These are phyloP conservation scores for Aphelenchoides besseyi DNA, from an alignment of 1,140 invertebrate genomes.

Conservation along the genomic window DNA sequence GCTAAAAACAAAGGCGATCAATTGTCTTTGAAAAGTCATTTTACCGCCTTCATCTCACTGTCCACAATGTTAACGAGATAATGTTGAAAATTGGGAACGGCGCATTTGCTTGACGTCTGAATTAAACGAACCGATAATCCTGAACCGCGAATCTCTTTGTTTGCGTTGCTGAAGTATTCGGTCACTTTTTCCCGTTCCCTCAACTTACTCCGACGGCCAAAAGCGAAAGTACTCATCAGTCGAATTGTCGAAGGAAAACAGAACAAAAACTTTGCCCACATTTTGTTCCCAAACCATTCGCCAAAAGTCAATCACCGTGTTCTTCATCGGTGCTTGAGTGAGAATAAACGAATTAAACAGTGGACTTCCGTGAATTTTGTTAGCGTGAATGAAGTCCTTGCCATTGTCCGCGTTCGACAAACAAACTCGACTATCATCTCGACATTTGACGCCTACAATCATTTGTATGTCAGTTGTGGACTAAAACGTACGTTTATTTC, in stretches of 20 bases:
- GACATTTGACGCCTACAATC: constrained; percentile 51
- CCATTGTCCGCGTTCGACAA: constrained; percentile 9
- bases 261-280: constrained; percentile 65
- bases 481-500: constrained; percentile 49
- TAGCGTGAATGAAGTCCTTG: constrained; percentile 55
- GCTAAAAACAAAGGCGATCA: background rate
- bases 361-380: constrained; percentile 39
- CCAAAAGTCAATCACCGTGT: constrained; percentile 98
- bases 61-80: background rate
- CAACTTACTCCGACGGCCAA: constrained; percentile 45
- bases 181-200: too few relatives aligned
- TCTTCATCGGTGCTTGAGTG: constrained; percentile 88
- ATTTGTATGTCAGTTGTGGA: too few relatives aligned
- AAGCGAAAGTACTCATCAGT: constrained; percentile 41
- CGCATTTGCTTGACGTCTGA: background rate
- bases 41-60: background rate
- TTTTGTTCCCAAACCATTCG: constrained; percentile 93
- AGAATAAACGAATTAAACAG: constrained; percentile 64
- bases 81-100: background rate
- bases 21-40: background rate
- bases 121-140: background rate
- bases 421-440: constrained; percentile 51
- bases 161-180: background rate
- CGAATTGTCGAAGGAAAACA: constrained; percentile 57
- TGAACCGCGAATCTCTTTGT: background rate